Evolutionary conservation across 2,888 invertebrate species (phyloP), one percentile per base, ranked within the genome.

Genomic region (Atrina japonica): DNA sequence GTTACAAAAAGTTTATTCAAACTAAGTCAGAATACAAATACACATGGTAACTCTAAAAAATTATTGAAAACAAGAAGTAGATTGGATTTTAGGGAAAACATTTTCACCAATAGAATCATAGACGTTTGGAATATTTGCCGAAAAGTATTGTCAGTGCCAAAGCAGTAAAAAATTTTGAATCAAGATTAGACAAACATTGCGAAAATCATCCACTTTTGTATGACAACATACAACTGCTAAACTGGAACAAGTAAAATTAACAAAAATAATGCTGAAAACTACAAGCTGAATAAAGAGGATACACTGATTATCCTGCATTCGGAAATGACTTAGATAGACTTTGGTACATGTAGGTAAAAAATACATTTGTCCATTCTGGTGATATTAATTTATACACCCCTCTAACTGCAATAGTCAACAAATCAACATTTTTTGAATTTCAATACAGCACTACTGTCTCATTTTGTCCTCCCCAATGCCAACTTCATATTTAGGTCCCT

Each of bases 1-100:
- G 59, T 45, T 2, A 14, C 60, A 7, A 18, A 16, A 16, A 14
- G n/a, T 6, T n/a, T 29, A n/a, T 23, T 52, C 11, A 47, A 27
- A 16, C 41, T 6, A 58, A 45, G 5, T 58, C 40, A 58, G 66
- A 56, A n/a, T n/a, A n/a, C n/a, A n/a, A n/a, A n/a, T n/a, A n/a
- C n/a, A n/a, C n/a, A n/a, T n/a, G n/a, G n/a, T n/a, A 45, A 43
- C 40, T 14, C 11, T n/a, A 18, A 18, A 2, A 65, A 56, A 35
- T n/a, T 55, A 21, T 11, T 14, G 1, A 67, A 67, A 21, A 9
- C 2, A 7, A 27, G 29, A 16, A 41, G 23, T 27, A 45, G 56
- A 27, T 3, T 16, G 16, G 29, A 66, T 6, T 18, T n/a, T 30
- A 43, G 56, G 29, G 47, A 56, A 27, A 43, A 55, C 29, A n/a